A percentile compares a stretch with the other conserved stretches of the same genome.
phyloP scores from a whole-genome alignment of 1,140 invertebrate species.

The Scaptomyza montana region DNA sequence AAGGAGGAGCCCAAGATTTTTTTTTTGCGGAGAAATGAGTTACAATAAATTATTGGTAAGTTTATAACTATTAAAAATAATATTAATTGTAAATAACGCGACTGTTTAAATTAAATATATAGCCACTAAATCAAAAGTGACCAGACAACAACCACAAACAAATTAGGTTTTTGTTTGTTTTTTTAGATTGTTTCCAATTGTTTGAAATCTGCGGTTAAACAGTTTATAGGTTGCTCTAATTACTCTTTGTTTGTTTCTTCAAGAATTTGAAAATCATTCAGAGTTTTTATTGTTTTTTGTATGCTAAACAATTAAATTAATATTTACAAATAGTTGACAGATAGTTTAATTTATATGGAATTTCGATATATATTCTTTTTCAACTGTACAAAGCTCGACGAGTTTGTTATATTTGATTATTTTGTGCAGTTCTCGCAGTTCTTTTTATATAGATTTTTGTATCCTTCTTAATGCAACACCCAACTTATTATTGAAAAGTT shows the following conservation, averaged over 20 bases:
- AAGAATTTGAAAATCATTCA: not conserved
- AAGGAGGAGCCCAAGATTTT: slow-evolving; percentile 48
- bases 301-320: too few species aligned
- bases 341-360: too few species aligned
- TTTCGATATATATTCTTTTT: too few species aligned
- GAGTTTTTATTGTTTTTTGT: not conserved
- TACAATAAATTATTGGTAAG: slow-evolving; percentile 77
- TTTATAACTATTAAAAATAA: slow-evolving; percentile 14
- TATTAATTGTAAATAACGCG: slow-evolving; percentile 8
- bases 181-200: slow-evolving; percentile 26
- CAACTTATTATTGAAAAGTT: too few species aligned
- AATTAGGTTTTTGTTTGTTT: slow-evolving; percentile 14
- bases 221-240: slow-evolving; percentile 27
- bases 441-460: too few species aligned
- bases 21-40: slow-evolving; percentile 81
- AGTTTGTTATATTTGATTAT: too few species aligned
- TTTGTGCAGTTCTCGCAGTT: too few species aligned
- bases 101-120: slow-evolving; percentile 4
- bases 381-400: too few species aligned
- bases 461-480: too few species aligned
- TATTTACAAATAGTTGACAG: too few species aligned
- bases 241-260: not conserved
- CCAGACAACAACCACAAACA: slow-evolving; percentile 32
- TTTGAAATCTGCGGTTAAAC: slow-evolving; percentile 1
- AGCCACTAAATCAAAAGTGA: slow-evolving; percentile 23